Evolutionary conservation across 2,113 vertebrate species (phyloP).

Genomic region (Pangasianodon hypophthalmus): DNA sequence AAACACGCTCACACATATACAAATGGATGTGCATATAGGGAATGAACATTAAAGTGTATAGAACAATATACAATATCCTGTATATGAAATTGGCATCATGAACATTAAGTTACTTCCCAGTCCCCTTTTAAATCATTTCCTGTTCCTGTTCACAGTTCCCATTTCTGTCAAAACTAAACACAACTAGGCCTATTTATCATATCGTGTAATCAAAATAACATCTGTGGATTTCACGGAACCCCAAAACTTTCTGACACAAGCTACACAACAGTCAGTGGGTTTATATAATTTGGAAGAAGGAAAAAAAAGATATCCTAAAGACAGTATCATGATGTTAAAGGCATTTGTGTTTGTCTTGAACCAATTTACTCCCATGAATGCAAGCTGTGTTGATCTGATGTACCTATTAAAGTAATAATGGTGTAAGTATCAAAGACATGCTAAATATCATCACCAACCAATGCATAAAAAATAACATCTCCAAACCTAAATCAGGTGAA

Average conservation of each 20-base stretch:
- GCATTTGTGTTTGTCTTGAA: neutral
- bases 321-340: no score
- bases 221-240: neutral
- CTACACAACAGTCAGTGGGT: neutral
- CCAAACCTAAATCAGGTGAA: neutral
- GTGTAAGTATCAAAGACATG: neutral
- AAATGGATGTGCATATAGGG: neutral
- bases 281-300: no score
- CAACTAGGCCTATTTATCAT: neutral
- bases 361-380: neutral
- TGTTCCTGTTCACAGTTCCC: no score
- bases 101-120: no score
- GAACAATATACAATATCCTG: neutral
- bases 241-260: neutral
- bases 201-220: neutral
- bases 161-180: no score
- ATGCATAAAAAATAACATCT: neutral
- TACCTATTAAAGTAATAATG: neutral
- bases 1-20: neutral
- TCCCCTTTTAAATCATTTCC: no score
- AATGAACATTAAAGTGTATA: neutral
- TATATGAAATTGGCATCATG: neutral
- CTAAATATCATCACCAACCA: neutral
- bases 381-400: neutral
- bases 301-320: no score